phyloP scores from a whole-genome alignment of 1,140 invertebrate species.

The Coelopa frigida region DNA sequence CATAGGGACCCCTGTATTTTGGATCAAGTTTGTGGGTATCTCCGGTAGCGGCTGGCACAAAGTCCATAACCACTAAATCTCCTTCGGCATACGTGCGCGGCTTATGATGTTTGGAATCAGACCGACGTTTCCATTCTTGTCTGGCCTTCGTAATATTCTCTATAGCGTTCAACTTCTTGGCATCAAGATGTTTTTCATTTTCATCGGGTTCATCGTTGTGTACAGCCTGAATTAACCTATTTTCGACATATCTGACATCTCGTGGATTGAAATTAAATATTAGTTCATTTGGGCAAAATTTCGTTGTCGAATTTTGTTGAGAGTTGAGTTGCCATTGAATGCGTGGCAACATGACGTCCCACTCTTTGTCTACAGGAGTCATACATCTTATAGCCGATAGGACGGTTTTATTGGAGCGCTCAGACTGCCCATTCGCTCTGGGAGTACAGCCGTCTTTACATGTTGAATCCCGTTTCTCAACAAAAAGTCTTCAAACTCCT shows the following conservation, averaged over 20 bases:
- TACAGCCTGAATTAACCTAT: not conserved
- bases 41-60: constrained; percentile 1
- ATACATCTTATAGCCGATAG: constrained; percentile 1
- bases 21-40: constrained; percentile 7
- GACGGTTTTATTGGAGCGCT: constrained; percentile 20
- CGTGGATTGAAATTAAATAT: not conserved
- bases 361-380: not conserved
- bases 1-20: constrained; percentile 4
- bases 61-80: constrained; percentile 7
- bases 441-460: constrained; percentile 29
- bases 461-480: constrained; percentile 22
- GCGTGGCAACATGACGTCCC: not conserved
- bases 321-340: constrained; percentile 10
- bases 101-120: not conserved
- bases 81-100: not conserved
- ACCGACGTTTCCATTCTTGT: constrained; percentile 6
- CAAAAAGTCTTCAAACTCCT: constrained; percentile 21
- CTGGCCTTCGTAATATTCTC: constrained; percentile 1
- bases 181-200: not conserved
- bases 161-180: not conserved
- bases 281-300: constrained; percentile 5
- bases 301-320: constrained; percentile 1
- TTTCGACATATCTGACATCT: constrained; percentile 3
- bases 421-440: constrained; percentile 21
- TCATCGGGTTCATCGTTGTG: not conserved